These are phyloP conservation scores for Felis catus DNA, from an alignment of 2,113 vertebrate genomes.

Conservation along the genomic window DNA sequence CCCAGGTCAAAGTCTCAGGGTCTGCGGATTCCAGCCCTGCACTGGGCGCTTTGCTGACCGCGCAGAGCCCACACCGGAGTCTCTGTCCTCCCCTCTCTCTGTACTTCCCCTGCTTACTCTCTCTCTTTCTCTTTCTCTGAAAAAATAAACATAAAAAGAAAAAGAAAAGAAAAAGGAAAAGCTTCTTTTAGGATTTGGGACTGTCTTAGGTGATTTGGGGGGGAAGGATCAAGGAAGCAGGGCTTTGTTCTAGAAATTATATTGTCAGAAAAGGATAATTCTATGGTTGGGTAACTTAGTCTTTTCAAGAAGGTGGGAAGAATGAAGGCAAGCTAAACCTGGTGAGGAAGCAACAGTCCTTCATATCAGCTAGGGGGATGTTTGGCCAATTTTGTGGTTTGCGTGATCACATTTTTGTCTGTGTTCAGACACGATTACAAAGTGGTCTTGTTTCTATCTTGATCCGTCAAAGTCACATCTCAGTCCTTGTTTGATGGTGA, in stretches of 20 bases:
- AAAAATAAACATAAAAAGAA: too few relatives aligned
- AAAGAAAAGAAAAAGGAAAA: background rate
- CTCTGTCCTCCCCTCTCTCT: too few relatives aligned
- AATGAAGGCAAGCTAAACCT: background rate
- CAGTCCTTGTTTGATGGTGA: background rate
- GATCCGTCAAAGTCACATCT: background rate
- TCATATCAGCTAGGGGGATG: background rate
- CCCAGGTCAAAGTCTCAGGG: too few relatives aligned
- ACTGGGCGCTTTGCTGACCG: too few relatives aligned
- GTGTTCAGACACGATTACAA: background rate
- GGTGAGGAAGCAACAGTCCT: background rate
- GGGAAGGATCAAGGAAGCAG: background rate
- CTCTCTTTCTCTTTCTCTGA: too few relatives aligned
- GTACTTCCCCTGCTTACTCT: too few relatives aligned
- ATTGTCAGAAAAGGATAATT: background rate
- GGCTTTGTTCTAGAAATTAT: background rate
- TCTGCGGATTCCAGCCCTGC: too few relatives aligned
- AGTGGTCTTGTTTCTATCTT: background rate
- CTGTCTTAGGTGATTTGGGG: background rate
- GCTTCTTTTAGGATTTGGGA: background rate
- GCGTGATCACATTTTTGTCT: background rate
- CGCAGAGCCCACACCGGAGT: too few relatives aligned
- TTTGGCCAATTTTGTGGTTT: background rate
- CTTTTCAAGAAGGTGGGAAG: background rate
- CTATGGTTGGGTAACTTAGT: background rate